phyloP scores from a whole-genome alignment of 2,888 invertebrate genomes.

The Andrena fulva region DNA sequence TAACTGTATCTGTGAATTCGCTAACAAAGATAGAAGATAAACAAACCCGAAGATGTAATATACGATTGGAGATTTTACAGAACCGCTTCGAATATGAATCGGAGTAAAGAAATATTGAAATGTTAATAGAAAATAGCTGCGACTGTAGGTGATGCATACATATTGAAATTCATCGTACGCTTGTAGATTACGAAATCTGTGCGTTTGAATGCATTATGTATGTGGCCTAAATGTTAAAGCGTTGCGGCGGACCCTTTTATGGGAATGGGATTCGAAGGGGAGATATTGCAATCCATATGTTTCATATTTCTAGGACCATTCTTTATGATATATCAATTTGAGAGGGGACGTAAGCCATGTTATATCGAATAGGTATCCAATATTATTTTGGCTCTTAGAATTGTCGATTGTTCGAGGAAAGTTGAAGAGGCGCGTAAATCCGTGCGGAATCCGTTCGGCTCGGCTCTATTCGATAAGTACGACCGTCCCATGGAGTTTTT shows the following conservation, averaged over 20 bases:
- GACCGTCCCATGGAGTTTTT: constrained; percentile 44
- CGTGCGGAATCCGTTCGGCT: constrained; percentile 56
- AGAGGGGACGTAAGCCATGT: background rate
- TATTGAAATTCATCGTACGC: background rate
- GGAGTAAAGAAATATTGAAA: background rate
- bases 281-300: background rate
- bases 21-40: background rate
- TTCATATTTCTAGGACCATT: background rate
- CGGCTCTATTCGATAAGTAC: constrained; percentile 49
- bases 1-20: background rate
- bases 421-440: background rate
- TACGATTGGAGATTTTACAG: too few relatives aligned
- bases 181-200: background rate
- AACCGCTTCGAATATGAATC: background rate
- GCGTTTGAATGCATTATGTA: constrained; percentile 8
- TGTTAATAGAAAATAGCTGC: background rate
- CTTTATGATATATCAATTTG: too few relatives aligned
- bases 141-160: background rate
- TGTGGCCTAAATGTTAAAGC: background rate
- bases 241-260: background rate
- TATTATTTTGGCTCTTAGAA: background rate
- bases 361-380: background rate
- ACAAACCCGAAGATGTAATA: background rate
- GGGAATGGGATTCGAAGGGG: background rate
- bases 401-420: background rate